phyloP scores from a whole-genome alignment of 2,888 invertebrate genomes.

The Sthenelais limicola region DNA sequence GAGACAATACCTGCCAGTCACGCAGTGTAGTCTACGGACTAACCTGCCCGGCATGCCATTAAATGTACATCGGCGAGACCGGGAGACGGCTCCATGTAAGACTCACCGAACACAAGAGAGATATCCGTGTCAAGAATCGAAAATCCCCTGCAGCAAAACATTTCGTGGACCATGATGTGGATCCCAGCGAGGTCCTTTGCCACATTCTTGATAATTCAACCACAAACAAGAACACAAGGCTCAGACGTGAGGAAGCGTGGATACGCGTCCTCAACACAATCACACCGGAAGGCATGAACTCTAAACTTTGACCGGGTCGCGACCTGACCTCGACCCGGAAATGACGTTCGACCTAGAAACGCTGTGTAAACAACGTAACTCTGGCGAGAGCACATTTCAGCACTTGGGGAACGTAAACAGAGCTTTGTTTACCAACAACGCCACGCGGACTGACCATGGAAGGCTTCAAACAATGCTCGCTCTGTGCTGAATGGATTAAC shows the following conservation, averaged over 20 bases:
- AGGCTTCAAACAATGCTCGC: too few species aligned
- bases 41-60: neutral
- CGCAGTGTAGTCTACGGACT: neutral
- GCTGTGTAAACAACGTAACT: too few species aligned
- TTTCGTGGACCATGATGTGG: neutral
- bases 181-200: neutral
- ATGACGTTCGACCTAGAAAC: too few species aligned
- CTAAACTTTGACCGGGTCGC: neutral
- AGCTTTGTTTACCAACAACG: too few species aligned
- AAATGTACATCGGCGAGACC: conserved; percentile 8
- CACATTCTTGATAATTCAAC: neutral
- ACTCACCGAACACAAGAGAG: neutral
- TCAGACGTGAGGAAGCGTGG: neutral
- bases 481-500: too few species aligned
- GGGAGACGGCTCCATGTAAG: neutral
- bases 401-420: too few species aligned
- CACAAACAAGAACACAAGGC: neutral
- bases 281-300: neutral
- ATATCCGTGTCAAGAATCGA: neutral
- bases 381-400: too few species aligned
- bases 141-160: neutral
- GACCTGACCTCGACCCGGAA: too few species aligned
- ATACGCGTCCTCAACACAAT: neutral
- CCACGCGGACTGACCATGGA: too few species aligned
- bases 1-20: neutral